Conservation (phyloP, 1,140 invertebrate genomes). For the Papilio helenus region DNA sequence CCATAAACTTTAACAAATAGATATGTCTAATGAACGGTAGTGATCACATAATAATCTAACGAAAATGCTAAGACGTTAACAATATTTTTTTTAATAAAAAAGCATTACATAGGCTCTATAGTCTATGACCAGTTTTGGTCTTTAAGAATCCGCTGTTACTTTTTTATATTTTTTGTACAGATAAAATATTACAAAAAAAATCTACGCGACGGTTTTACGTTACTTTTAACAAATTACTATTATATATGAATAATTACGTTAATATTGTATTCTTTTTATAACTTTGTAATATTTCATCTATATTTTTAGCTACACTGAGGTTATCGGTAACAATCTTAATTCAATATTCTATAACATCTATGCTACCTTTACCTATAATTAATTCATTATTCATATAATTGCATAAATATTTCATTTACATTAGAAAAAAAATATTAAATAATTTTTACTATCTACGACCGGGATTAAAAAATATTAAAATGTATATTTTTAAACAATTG, state of each 20-base stretch:
- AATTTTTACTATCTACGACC: conserved; percentile 37
- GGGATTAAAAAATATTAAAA: conserved; percentile 20
- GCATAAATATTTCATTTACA: conserved; percentile 37
- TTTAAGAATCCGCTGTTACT: background rate
- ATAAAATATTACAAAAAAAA: conserved; percentile 26
- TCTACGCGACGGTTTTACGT: background rate
- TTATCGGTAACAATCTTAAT: conserved; percentile 26
- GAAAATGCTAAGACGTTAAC: background rate
- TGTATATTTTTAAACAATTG: conserved; percentile 21
- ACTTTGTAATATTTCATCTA: background rate
- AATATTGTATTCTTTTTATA: background rate
- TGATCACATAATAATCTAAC: background rate
- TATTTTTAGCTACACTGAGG: background rate
- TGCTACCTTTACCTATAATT: conserved; percentile 32
- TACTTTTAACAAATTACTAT: background rate
- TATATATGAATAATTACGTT: background rate
- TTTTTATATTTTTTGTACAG: background rate
- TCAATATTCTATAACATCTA: conserved; percentile 27
- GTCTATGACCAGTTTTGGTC: background rate
- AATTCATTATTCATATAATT: conserved; percentile 36
- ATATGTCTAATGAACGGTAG: conserved; percentile 7
- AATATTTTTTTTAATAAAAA: background rate
- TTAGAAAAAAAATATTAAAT: conserved; percentile 25
- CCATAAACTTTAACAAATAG: conserved; percentile 6
- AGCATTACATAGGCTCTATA: background rate